Conservation (phyloP, 2,888 invertebrate species). For the Netelia inedita region DNA sequence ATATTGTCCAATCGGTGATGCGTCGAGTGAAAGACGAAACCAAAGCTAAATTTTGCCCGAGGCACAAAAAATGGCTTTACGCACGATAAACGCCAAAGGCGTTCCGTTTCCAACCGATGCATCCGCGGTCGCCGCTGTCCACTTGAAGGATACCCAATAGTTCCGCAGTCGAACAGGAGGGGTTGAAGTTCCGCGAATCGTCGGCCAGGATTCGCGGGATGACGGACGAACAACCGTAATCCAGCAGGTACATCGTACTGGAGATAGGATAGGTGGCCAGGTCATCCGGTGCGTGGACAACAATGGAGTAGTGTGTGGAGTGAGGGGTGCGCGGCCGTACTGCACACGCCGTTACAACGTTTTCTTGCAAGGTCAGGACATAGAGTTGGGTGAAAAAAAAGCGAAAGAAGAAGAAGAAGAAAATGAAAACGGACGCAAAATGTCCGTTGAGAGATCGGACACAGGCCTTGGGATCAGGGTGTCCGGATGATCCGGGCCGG, state of each 20-base stretch:
- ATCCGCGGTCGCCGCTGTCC: conserved; percentile 45
- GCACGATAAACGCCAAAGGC: conserved; percentile 71
- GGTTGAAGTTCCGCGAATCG: conserved; percentile 61
- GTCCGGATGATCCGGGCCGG: conserved; percentile 22
- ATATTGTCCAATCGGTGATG: conserved; percentile 50
- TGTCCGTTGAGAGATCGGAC: conserved; percentile 67
- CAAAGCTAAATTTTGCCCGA: conserved; percentile 2
- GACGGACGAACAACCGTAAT: conserved; percentile 5
- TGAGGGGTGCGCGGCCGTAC: conserved; percentile 28
- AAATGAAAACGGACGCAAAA: conserved; percentile 56
- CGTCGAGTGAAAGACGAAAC: conserved; percentile 33
- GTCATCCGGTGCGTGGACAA: conserved; percentile 21
- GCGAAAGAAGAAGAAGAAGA: conserved; percentile 44
- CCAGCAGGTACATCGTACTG: conserved; percentile 53
- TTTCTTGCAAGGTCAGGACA: conserved; percentile 12
- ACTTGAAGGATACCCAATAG: conserved; percentile 36
- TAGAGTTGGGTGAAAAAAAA: conserved; percentile 22
- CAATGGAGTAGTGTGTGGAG: conserved; percentile 44
- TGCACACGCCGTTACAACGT: conserved; percentile 48
- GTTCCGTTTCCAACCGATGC: conserved; percentile 13
- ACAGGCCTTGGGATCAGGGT: conserved; percentile 32
- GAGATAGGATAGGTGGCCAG: conserved; percentile 60
- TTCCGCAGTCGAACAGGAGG: conserved; percentile 17
- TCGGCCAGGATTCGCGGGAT: conserved; percentile 47
- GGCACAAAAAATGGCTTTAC: conserved; percentile 63